Evolutionary conservation across 2,888 invertebrate species (phyloP), one percentile per base, ranked within the genome.

Genomic region (Panopea generosa): DNA sequence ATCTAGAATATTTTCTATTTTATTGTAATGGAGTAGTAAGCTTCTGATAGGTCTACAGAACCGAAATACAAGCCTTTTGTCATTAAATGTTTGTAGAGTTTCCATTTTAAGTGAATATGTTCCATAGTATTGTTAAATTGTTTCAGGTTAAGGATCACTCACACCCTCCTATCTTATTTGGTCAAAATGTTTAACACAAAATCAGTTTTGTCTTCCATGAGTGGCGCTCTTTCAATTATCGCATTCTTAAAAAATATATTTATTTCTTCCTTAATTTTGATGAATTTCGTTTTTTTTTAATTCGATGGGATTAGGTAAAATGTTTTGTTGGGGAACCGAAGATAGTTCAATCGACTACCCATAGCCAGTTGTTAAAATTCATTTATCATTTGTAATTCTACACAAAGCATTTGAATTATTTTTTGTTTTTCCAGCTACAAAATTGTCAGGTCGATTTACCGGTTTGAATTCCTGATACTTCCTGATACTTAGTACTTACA

Each of bases 121-220:
- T 63, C 57, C 33, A 77, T 61, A n/a, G n/a, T n/a, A 14, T 62
- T 18, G 59, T 77, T 72, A 16, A 72, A 67, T 33, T 40, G n/a
- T 40, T 72, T 77, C 3, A 81, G 45, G 67, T 81, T 78, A 20
- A 83, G 43, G 29, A 77, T 77, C n/a, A 77, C 45, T 63, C n/a
- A n/a, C n/a, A n/a, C n/a, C n/a, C n/a, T n/a, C n/a, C n/a, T n/a
- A n/a, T n/a, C n/a, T n/a, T n/a, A 61, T 27, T 73, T 16, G 24
- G 45, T 24, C 45, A 77, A 73, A 43, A 73, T 77, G 55, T 73
- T 77, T n/a, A 70, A 73, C 27, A 68, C 59, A 40, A 27, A 73
- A 49, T 65, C 56, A 27, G 53, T 33, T 16, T 65, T 18, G 18
- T 27, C 52, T n/a, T n/a, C n/a, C n/a, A 14, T 14, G 14, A 6